Conservation (phyloP, 2,113 vertebrate genomes). For the Monarcha castaneiventris region DNA sequence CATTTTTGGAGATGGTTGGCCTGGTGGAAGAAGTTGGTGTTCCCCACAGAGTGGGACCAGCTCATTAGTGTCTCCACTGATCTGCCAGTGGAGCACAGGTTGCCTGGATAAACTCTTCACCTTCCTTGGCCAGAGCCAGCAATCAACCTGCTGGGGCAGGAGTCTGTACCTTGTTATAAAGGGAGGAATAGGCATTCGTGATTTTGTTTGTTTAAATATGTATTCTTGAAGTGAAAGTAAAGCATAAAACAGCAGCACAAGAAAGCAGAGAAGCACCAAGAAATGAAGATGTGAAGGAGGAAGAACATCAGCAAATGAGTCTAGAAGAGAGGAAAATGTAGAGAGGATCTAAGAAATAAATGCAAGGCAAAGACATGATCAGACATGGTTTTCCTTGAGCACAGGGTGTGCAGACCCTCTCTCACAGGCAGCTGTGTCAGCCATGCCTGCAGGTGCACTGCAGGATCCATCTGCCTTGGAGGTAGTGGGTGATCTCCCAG, state of each 20-base stretch:
- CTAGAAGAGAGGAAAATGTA: background rate
- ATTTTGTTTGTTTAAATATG: background rate
- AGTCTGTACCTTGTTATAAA: background rate
- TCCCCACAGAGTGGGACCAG: background rate
- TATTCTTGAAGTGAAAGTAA: background rate
- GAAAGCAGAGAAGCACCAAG: background rate
- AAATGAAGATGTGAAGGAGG: background rate
- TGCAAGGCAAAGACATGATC: background rate
- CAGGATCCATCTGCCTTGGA: fast-evolving
- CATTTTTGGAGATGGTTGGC: background rate
- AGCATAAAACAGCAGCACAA: background rate
- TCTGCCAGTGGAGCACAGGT: background rate
- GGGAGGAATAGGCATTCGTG: background rate
- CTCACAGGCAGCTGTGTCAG: background rate
- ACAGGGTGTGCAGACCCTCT: background rate
- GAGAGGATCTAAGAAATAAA: background rate
- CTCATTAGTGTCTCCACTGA: background rate
- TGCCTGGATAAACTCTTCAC: background rate
- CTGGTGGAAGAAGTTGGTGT: background rate
- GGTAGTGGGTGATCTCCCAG: background rate
- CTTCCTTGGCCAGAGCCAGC: background rate
- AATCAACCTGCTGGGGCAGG: background rate
- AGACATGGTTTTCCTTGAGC: background rate
- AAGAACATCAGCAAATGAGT: background rate
- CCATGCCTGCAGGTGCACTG: background rate